Evolutionary conservation across 2,888 invertebrate species (phyloP).

Genomic region (Trissonchulus sp.): DNA sequence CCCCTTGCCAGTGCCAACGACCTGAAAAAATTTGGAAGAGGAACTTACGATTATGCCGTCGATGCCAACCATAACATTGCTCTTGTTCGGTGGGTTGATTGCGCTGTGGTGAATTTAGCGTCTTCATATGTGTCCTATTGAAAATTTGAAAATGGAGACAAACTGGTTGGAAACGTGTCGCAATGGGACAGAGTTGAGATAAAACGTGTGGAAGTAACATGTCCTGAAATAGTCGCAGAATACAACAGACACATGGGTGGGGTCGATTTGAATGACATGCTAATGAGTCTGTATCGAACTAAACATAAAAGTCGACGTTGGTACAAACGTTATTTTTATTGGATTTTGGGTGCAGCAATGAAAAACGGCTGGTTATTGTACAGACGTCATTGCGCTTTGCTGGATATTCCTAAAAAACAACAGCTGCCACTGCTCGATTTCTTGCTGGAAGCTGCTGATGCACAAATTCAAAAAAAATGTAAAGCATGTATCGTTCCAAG

Average conservation of each 20-base stretch:
- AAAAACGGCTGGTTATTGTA: conserved; percentile 31
- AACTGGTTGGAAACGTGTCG: background rate
- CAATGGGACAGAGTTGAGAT: background rate
- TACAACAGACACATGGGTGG: conserved; percentile 36
- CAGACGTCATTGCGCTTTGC: conserved; percentile 28
- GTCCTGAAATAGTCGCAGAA: conserved; percentile 33
- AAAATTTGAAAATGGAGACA: too few species aligned
- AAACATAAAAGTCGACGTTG: background rate
- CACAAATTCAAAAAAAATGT: too few species aligned
- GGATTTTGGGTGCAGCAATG: conserved; percentile 26
- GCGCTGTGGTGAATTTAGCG: background rate
- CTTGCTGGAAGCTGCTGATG: background rate
- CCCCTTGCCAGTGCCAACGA: background rate
- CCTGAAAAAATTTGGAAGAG: background rate
- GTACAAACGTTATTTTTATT: background rate
- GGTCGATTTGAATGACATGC: conserved; percentile 32
- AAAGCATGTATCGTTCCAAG: too few species aligned
- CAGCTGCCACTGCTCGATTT: background rate
- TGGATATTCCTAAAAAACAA: conserved; percentile 17
- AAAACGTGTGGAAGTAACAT: conserved; percentile 21
- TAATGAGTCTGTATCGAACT: conserved; percentile 11
- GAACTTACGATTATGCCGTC: background rate
- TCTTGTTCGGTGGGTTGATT: conserved; percentile 1
- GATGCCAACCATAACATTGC: background rate
- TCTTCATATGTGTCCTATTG: conserved; percentile 8